Evolutionary conservation across 2,797 vertebrate genomes (phyloP), one percentile per base, ranked within the genome.

Genomic region (Benthosema pterotum): DNA sequence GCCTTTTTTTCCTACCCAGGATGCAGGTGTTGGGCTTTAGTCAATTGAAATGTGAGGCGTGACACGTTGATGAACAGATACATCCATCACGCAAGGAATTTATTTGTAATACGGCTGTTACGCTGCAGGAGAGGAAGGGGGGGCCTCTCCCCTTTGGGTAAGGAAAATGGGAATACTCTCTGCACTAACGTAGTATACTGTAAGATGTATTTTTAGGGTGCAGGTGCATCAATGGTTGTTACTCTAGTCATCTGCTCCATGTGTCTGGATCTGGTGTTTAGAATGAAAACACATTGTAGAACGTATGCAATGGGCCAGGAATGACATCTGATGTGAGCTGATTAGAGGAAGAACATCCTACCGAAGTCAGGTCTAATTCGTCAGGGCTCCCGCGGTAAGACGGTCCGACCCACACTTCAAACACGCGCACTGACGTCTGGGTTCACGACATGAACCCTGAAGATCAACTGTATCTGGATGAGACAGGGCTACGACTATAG

Each of bases 301-400:
- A 50, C 51, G 55, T 42, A 60, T 69, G 57, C 61, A 43, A 16
- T 17, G 32, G 32, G 57, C 58, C 32, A 32, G 54, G 67, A 67
- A 66, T 77, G 65, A 71, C 45, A 49, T 76, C 55, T 69, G 53
- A 79, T 38, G 49, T 19, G 12, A 60, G 55, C 65, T 83, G 82
- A 88, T 85, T 84, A 79, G 55, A 71, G 59, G 51, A 64, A 63
- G 52, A n/a, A n/a, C n/a, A 70, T 72, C 60, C 58, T 11, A 65
- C 60, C 47, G 11, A 57, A 63, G 42, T 81, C 72, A 43, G 42
- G n/a, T 63, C 71, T 57, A 82, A 84, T 82, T 71, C 0, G 66
- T 83, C 67, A 69, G 63, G 11, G 0, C 4, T 69, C 47, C 75
- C 70, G 16, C 63, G 69, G 56, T 63, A 17, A 5, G 52, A 53